Evolutionary conservation across 2,113 vertebrate species (phyloP).

Genomic region (Anser cygnoides): DNA sequence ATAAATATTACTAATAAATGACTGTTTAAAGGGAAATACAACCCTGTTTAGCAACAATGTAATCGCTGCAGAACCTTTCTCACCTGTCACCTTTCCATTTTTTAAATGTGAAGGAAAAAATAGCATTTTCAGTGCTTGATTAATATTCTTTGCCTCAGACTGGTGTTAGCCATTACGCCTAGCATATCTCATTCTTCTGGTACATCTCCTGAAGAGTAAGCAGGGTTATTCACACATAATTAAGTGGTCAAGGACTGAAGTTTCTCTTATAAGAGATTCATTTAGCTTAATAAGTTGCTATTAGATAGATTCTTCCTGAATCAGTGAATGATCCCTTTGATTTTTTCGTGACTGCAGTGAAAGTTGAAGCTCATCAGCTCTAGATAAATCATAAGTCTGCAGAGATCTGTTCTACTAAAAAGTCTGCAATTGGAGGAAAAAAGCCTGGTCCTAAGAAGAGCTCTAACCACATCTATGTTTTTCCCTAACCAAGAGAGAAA

Average conservation of each 20-base stretch:
- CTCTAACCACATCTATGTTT: background rate
- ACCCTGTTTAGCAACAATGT: background rate
- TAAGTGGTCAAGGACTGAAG: constrained; percentile 1
- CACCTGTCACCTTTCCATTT: background rate
- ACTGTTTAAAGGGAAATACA: background rate
- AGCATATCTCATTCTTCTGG: background rate
- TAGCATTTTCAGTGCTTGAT: background rate
- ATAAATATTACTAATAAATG: background rate
- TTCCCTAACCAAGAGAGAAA: background rate
- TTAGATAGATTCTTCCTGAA: constrained; percentile 7
- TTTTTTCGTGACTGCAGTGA: constrained; percentile 9
- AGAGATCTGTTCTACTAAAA: constrained; percentile 26
- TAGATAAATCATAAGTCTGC: background rate
- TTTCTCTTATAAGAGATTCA: background rate
- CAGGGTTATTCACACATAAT: constrained; percentile 15
- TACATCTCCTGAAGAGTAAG: background rate
- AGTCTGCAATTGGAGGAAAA: background rate
- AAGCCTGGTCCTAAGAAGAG: background rate
- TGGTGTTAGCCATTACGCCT: background rate
- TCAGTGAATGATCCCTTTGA: constrained; percentile 16
- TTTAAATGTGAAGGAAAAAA: background rate
- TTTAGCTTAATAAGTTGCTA: constrained; percentile 18
- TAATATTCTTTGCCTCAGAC: background rate
- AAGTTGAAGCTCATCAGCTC: background rate
- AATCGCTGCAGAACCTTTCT: background rate